A percentile compares a stretch with the other conserved stretches of the same genome.
Conservation (phyloP, 2,888 invertebrate species). For the Microplitis deprimator region DNA sequence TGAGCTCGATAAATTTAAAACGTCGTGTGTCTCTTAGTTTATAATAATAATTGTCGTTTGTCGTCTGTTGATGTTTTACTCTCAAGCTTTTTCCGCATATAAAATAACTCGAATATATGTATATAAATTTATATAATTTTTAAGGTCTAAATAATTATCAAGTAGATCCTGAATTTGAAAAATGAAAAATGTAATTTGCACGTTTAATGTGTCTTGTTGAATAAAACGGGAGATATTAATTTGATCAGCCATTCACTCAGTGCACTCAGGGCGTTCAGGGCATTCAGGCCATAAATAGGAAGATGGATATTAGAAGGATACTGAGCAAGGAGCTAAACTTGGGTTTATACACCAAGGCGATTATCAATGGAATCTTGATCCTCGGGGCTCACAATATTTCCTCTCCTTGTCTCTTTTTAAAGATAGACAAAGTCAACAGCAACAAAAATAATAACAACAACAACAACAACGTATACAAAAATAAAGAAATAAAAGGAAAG, state of each 20-base stretch:
- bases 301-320: neutral
- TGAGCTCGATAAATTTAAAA: slow-evolving; percentile 33
- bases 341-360: slow-evolving; percentile 47
- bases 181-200: neutral
- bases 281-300: slow-evolving; percentile 35
- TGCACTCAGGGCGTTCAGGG: slow-evolving; percentile 22
- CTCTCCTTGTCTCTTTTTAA: slow-evolving; percentile 24
- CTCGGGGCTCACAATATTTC: slow-evolving; percentile 30
- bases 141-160: slow-evolving; percentile 17
- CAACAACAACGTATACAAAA: neutral
- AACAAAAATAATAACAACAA: neutral
- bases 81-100: no score
- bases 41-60: slow-evolving; percentile 43
- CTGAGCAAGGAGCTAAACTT: slow-evolving; percentile 15
- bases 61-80: slow-evolving; percentile 24
- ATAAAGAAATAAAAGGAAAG: neutral
- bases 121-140: slow-evolving; percentile 1
- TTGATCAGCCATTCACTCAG: slow-evolving; percentile 20
- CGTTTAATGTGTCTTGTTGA: slow-evolving; percentile 14
- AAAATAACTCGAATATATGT: slow-evolving; percentile 2
- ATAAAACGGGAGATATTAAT: slow-evolving; percentile 29
- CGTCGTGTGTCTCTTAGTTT: slow-evolving; percentile 35
- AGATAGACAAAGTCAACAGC: neutral
- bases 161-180: slow-evolving; percentile 33
- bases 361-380: slow-evolving; percentile 58